These are phyloP conservation scores for Zootoca vivipara DNA, from an alignment of 2,113 vertebrate genomes.

Conservation along the genomic window DNA sequence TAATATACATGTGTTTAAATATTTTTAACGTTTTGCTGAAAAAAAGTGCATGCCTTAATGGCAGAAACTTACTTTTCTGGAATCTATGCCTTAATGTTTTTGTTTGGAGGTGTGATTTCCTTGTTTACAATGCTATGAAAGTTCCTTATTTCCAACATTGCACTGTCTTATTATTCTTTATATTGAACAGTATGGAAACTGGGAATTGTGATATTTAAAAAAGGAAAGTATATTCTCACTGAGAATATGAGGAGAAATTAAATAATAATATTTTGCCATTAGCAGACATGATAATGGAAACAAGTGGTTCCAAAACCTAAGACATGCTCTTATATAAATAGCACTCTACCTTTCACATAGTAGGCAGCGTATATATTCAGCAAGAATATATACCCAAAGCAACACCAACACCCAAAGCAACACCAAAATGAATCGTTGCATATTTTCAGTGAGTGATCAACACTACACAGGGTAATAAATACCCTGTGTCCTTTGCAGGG, in stretches of 20 bases:
- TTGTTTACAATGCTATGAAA: constrained; percentile 25
- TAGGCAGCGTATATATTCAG: too few species aligned
- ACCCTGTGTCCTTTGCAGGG: too few species aligned
- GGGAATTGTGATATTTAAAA: neutral
- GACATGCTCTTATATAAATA: too few species aligned
- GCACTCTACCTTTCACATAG: too few species aligned
- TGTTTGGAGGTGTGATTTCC: constrained; percentile 16
- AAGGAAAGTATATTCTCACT: neutral
- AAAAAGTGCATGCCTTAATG: neutral
- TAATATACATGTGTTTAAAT: neutral
- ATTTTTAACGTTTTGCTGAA: neutral
- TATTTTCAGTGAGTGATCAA: too few species aligned
- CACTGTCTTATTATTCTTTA: neutral
- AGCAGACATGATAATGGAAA: too few species aligned
- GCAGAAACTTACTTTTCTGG: constrained; percentile 30
- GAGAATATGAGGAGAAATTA: neutral
- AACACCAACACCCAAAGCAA: too few species aligned
- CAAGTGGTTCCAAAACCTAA: too few species aligned
- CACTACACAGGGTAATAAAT: too few species aligned
- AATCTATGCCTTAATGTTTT: constrained; percentile 57
- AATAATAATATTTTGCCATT: too few species aligned
- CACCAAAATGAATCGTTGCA: too few species aligned
- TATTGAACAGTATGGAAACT: neutral
- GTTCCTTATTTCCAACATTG: neutral
- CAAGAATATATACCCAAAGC: too few species aligned